phyloP scores from a whole-genome alignment of 2,797 vertebrate genomes.

The Cryptoblepharus egeriae region DNA sequence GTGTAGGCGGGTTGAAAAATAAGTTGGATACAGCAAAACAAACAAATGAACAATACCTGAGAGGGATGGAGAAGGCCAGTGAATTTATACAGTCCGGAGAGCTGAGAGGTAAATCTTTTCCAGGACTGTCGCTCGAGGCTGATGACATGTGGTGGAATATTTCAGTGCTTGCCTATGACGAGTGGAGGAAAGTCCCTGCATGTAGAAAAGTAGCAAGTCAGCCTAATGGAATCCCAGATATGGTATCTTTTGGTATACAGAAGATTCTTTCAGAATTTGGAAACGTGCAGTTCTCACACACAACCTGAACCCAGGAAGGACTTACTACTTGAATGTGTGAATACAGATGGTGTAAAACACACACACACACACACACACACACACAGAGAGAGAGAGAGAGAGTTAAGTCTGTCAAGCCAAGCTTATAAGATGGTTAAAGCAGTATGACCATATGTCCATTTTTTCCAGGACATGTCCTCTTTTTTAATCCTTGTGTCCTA shows the following conservation, averaged over 20 bases:
- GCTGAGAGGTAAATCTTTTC: not conserved
- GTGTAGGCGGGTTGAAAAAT: constrained; percentile 41
- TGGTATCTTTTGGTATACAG: not conserved
- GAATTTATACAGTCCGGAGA: not conserved
- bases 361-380: too few relatives aligned
- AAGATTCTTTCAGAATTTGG: not conserved
- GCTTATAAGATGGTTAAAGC: too few relatives aligned
- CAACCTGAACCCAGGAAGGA: not conserved
- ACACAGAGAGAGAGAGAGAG: not conserved
- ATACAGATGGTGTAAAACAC: too few relatives aligned
- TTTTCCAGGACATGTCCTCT: too few relatives aligned
- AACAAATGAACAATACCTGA: constrained; percentile 44
- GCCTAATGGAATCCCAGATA: not conserved
- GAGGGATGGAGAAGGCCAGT: constrained; percentile 32
- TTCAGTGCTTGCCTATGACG: not conserved
- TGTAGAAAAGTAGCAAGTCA: not conserved
- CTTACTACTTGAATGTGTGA: too few relatives aligned
- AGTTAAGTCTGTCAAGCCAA: not conserved
- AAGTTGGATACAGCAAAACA: constrained; percentile 49
- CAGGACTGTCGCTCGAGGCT: not conserved
- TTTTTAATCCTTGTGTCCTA: too few relatives aligned
- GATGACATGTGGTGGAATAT: too few relatives aligned
- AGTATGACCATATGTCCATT: too few relatives aligned
- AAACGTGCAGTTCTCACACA: not conserved
- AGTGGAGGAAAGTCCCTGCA: not conserved